Evolutionary conservation across 2,797 vertebrate genomes (phyloP).

Genomic region (Periophthalmus magnuspinnatus): DNA sequence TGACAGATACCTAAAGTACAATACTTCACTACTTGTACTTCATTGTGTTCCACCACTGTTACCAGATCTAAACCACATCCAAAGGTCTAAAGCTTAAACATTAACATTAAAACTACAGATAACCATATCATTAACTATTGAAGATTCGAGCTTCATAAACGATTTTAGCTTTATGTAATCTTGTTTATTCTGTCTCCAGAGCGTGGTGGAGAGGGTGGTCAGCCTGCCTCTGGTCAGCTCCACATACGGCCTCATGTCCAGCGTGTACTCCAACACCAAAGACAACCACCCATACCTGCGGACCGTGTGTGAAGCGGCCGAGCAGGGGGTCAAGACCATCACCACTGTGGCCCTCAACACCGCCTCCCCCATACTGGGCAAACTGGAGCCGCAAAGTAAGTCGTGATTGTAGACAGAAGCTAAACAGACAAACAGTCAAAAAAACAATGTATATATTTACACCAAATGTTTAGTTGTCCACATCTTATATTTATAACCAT

Average conservation of each 20-base stretch:
- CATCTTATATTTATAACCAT: neutral
- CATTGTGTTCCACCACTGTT: no score
- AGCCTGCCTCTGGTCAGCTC: constrained; percentile 89
- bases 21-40: no score
- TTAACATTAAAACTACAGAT: neutral
- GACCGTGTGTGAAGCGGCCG: constrained; percentile 87
- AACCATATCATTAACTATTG: neutral
- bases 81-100: no score
- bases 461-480: neutral
- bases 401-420: neutral
- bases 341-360: constrained; percentile 82
- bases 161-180: neutral
- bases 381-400: constrained; percentile 90
- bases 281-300: constrained; percentile 86
- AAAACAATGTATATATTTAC: neutral
- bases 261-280: constrained; percentile 84
- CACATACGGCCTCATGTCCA: constrained; percentile 83
- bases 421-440: neutral
- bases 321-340: constrained; percentile 85
- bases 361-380: constrained; percentile 85
- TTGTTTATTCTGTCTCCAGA: constrained; percentile 68
- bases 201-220: constrained; percentile 82
- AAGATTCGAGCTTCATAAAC: neutral
- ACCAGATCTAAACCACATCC: neutral
- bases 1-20: no score